These are phyloP conservation scores for Zaprionus ornatus DNA, from an alignment of 1,140 invertebrate genomes.

Conservation along the genomic window DNA sequence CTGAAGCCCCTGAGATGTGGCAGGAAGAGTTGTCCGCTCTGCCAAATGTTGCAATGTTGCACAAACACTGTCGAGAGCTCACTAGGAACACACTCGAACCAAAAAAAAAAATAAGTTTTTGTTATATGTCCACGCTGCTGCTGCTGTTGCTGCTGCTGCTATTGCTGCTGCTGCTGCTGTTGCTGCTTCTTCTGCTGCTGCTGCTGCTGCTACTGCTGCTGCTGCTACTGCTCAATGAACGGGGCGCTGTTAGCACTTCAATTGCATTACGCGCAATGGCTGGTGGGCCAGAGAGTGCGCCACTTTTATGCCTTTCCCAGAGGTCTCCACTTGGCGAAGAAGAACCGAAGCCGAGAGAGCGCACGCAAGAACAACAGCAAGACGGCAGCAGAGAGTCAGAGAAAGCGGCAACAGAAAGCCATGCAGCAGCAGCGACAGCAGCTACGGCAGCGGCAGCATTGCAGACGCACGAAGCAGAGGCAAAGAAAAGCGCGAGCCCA, in stretches of 20 bases:
- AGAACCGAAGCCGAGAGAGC: slow-evolving; percentile 52
- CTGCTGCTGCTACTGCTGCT: slow-evolving; percentile 38
- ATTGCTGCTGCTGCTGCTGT: slow-evolving; percentile 34
- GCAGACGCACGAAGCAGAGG: slow-evolving; percentile 44
- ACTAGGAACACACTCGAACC: slow-evolving; percentile 51
- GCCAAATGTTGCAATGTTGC: slow-evolving; percentile 40
- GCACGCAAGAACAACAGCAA: neutral
- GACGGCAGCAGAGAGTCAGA: slow-evolving; percentile 44
- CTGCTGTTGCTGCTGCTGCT: slow-evolving; percentile 4
- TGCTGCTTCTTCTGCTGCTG: slow-evolving; percentile 37
- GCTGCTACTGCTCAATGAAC: slow-evolving; percentile 52
- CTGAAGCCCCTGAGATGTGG: neutral
- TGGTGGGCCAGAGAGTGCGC: slow-evolving; percentile 75
- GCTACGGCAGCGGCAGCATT: slow-evolving; percentile 29
- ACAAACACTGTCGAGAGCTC: slow-evolving; percentile 44
- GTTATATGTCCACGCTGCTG: slow-evolving; percentile 59
- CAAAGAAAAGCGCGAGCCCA: slow-evolving; percentile 65
- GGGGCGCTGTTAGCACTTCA: slow-evolving; percentile 81
- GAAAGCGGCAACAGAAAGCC: slow-evolving; percentile 51
- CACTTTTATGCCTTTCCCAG: slow-evolving; percentile 83
- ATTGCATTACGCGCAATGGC: slow-evolving; percentile 84
- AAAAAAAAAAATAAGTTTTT: slow-evolving; percentile 63
- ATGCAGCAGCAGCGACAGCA: slow-evolving; percentile 22
- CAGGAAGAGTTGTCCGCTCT: slow-evolving; percentile 12
- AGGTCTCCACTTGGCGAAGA: slow-evolving; percentile 54